Base-by-base conservation (phyloP, 2,888 invertebrate genomes). In the Ypsolopha sequella region DNA sequence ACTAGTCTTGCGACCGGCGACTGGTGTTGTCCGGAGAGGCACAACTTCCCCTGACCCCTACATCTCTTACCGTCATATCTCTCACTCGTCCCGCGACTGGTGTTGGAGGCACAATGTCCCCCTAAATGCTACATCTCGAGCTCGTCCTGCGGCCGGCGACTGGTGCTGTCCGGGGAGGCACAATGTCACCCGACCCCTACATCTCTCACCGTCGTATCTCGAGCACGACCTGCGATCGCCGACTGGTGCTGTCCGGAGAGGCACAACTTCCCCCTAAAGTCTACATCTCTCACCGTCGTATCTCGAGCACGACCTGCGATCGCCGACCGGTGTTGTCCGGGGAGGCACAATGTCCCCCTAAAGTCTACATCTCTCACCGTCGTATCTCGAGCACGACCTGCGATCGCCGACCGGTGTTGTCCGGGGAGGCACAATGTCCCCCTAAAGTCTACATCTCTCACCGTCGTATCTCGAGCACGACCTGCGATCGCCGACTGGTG, bases 111-210 rank as follows among this genome's bases (percentile, higher is more conserved):
- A n/a, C n/a, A n/a, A n/a, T n/a, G n/a, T n/a, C n/a, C n/a, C n/a
- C n/a, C n/a, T 95, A n/a, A n/a, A n/a, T n/a, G n/a, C n/a, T n/a
- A n/a, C n/a, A 87, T 87, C 75, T 87, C 86, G 76, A 85, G 80
- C 75, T 87, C 87, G 73, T 87, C 87, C 67, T 87, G 84, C 60
- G 86, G 85, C 34, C 87, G 70, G 58, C 87, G 77, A 56, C 68
- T 60, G 53, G 82, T 84, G 74, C 68, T 82, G 78, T 88, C 80
- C 51, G 88, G 93, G 79, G 96, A 96, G n/a, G n/a, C n/a, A n/a
- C n/a, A n/a, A n/a, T n/a, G n/a, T n/a, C n/a, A n/a, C n/a, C n/a
- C n/a, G n/a, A n/a, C n/a, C n/a, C n/a, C n/a, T n/a, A n/a, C n/a
- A n/a, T n/a, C n/a, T n/a, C 51, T 41, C 51, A 59, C 59, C 61